Conservation (phyloP, 2,797 vertebrate species). For the Okamejei kenojei region DNA sequence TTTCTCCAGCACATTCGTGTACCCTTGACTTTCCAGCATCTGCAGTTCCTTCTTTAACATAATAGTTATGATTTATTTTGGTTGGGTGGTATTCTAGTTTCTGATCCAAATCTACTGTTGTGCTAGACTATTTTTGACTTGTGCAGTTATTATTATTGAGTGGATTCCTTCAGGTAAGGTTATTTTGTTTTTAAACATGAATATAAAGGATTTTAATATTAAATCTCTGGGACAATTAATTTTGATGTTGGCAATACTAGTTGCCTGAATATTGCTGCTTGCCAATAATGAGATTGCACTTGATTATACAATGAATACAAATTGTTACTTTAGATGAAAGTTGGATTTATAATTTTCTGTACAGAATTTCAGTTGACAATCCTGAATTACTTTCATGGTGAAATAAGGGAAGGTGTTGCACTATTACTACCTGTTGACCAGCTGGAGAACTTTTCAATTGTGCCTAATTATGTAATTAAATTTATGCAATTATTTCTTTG, state of each 20-base stretch:
- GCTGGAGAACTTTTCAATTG: not conserved
- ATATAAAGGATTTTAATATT: not conserved
- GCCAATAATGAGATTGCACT: not conserved
- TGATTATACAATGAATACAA: not conserved
- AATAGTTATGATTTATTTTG: not conserved
- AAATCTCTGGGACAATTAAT: not conserved
- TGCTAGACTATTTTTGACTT: not conserved
- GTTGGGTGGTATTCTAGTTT: not conserved
- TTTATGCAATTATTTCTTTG: not conserved
- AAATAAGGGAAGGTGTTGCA: not conserved
- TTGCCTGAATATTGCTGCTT: not conserved
- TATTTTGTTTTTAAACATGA: not conserved
- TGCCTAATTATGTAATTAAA: not conserved
- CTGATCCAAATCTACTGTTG: not conserved
- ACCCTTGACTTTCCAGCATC: too few relatives aligned
- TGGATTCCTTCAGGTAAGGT: not conserved
- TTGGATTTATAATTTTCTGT: too few relatives aligned
- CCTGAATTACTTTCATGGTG: too few relatives aligned
- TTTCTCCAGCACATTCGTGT: too few relatives aligned
- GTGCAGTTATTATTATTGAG: not conserved
- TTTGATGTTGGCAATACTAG: too few relatives aligned
- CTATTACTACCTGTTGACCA: not conserved
- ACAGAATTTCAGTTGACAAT: too few relatives aligned
- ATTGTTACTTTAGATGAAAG: too few relatives aligned
- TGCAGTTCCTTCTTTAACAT: too few relatives aligned